phyloP scores from a whole-genome alignment of 1,140 invertebrate species.

The Cardiocondyla obscurior region DNA sequence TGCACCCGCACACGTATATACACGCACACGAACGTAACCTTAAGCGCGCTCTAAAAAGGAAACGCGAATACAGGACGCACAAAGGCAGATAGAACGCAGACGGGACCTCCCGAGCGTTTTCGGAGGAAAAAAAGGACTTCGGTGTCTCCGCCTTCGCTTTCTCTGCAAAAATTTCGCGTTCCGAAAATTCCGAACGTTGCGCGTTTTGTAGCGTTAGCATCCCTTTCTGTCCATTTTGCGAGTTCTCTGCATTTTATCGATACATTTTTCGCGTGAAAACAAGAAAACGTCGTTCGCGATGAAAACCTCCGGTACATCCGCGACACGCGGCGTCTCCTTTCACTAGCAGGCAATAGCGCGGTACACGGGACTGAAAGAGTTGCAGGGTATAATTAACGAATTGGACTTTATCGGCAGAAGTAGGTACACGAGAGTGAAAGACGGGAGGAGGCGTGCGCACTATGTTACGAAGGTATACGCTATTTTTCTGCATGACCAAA shows the following conservation, averaged over 20 bases:
- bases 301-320: background rate
- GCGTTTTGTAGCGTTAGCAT: background rate
- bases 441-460: constrained; percentile 15
- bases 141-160: constrained; percentile 5
- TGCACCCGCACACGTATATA: background rate
- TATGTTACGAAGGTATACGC: constrained; percentile 30
- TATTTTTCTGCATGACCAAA: constrained; percentile 38
- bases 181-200: constrained; percentile 8
- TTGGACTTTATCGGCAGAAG: constrained; percentile 47
- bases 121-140: background rate
- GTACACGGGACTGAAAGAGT: background rate
- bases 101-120: background rate
- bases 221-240: background rate
- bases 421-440: constrained; percentile 45
- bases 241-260: background rate
- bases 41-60: constrained; percentile 24
- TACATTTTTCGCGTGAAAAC: background rate
- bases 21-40: background rate
- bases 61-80: constrained; percentile 22
- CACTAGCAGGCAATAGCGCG: too few species aligned
- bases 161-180: constrained; percentile 9
- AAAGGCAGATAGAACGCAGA: background rate
- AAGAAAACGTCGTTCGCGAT: background rate
- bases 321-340: background rate
- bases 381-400: constrained; percentile 30